Conservation (phyloP, 2,888 invertebrate genomes). For the Chrysolina americana region DNA sequence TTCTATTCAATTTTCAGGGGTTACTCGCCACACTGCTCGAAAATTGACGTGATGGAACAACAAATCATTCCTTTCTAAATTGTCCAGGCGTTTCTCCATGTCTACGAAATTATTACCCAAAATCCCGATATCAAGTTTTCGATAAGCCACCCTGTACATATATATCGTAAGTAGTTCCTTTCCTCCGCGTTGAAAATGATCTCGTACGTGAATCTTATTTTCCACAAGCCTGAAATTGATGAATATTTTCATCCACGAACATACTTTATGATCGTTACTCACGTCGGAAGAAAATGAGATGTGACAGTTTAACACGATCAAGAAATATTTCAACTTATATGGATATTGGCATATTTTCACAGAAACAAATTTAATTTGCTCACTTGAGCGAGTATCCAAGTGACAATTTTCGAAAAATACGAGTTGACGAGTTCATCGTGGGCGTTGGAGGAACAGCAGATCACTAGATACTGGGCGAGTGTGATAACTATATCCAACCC, state of each 20-base stretch:
- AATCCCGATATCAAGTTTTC: too few relatives aligned
- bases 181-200: neutral
- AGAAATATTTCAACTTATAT: slow-evolving; percentile 13
- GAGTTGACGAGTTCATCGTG: neutral
- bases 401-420: neutral
- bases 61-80: too few relatives aligned
- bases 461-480: neutral
- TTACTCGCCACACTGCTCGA: too few relatives aligned
- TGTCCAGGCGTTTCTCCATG: too few relatives aligned
- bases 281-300: slow-evolving; percentile 7
- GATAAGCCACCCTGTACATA: too few relatives aligned
- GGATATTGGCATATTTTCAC: slow-evolving; percentile 5
- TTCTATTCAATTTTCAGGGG: too few relatives aligned
- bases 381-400: neutral
- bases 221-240: neutral
- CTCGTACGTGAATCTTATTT: neutral
- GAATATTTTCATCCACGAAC: neutral
- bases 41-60: too few relatives aligned
- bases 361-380: neutral
- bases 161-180: neutral
- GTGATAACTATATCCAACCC: neutral
- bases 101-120: too few relatives aligned
- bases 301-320: slow-evolving; percentile 9
- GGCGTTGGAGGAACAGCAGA: neutral
- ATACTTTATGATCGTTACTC: slow-evolving; percentile 5